A percentile compares a stretch with the other conserved stretches of the same genome.
These are phyloP conservation scores for Trigoniulus corallinus DNA, from an alignment of 1,140 invertebrate species.

Conservation along the genomic window DNA sequence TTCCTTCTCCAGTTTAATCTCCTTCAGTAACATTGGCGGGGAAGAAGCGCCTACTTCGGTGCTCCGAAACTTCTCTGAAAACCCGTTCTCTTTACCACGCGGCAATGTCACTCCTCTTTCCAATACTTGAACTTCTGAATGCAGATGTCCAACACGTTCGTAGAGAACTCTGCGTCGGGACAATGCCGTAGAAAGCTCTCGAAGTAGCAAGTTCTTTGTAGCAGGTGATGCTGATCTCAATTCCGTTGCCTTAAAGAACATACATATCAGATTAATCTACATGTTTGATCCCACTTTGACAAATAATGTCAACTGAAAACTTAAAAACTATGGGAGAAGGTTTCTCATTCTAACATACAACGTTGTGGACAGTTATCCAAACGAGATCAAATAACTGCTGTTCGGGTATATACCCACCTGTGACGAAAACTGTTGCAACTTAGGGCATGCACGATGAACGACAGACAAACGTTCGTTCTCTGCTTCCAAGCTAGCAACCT, in stretches of 20 bases:
- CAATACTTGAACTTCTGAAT: constrained; percentile 52
- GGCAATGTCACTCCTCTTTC: constrained; percentile 32
- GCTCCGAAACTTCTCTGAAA: constrained; percentile 20
- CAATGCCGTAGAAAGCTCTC: constrained; percentile 66
- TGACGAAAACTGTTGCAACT: too few relatives aligned
- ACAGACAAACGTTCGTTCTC: constrained; percentile 17
- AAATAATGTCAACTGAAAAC: too few relatives aligned
- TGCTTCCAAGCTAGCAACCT: constrained; percentile 38
- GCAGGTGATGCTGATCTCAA: too few relatives aligned
- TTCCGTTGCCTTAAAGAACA: too few relatives aligned
- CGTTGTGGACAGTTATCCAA: too few relatives aligned
- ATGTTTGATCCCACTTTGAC: constrained; percentile 29
- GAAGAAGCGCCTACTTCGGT: constrained; percentile 17
- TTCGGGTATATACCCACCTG: too few relatives aligned
- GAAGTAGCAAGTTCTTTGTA: constrained; percentile 16
- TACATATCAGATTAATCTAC: too few relatives aligned
- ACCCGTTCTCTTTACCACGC: constrained; percentile 3
- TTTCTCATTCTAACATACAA: too few relatives aligned
- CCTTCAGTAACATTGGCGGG: constrained; percentile 2
- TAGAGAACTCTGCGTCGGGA: constrained; percentile 62
- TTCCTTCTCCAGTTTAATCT: constrained; percentile 21
- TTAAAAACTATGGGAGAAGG: too few relatives aligned
- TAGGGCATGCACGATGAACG: too few relatives aligned
- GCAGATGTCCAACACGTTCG: constrained; percentile 51
- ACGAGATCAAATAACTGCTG: too few relatives aligned